These are phyloP conservation scores for Bombus consobrinus DNA, from an alignment of 1,140 invertebrate species.

Conservation along the genomic window DNA sequence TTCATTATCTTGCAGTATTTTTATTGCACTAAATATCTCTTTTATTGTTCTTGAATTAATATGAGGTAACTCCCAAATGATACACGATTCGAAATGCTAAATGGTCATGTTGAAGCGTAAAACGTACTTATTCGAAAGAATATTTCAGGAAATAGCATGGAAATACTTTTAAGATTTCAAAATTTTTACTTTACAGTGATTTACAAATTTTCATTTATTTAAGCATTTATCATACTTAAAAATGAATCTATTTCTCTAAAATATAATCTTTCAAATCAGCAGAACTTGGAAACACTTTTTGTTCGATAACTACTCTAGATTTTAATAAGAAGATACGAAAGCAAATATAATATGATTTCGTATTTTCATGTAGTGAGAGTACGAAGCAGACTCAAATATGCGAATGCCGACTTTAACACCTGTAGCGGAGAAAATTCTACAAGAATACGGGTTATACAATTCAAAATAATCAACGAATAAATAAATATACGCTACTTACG, in stretches of 20 bases:
- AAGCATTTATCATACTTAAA: no score
- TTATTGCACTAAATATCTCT: no score
- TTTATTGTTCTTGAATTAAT: no score
- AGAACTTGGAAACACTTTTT: neutral
- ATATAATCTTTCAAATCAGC: neutral
- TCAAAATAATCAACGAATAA: no score
- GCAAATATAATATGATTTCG: neutral
- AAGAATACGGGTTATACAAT: neutral
- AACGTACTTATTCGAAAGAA: neutral
- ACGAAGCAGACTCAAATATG: slow-evolving; percentile 62
- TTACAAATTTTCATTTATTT: no score
- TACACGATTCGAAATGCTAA: no score
- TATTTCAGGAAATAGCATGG: neutral
- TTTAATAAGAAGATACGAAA: neutral
- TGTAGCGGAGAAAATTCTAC: slow-evolving; percentile 1
- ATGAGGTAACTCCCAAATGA: no score
- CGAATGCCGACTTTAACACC: slow-evolving; percentile 55
- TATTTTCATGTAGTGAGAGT: slow-evolving; percentile 50
- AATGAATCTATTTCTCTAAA: neutral
- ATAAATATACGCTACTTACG: slow-evolving; percentile 52
- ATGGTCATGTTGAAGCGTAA: no score
- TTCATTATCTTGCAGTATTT: no score
- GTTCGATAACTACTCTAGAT: neutral
- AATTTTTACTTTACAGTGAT: neutral
- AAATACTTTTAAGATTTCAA: neutral